phyloP scores from a whole-genome alignment of 2,113 vertebrate species.

The Alethe castanea region DNA sequence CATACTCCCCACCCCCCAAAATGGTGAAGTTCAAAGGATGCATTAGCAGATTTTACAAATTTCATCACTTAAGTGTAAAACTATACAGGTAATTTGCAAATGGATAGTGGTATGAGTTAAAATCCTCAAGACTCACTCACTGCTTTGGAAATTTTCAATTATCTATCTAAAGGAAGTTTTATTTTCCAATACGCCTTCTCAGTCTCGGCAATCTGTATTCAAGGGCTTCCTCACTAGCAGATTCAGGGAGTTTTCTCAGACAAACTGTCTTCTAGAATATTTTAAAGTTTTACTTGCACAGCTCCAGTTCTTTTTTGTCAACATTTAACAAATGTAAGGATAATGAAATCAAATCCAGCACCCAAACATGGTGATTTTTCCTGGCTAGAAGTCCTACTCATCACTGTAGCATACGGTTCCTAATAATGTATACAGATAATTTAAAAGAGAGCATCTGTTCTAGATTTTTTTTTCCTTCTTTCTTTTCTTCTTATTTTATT shows the following conservation, averaged over 20 bases:
- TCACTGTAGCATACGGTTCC: slow-evolving; percentile 7
- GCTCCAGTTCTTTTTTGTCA: not conserved
- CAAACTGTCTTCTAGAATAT: not conserved
- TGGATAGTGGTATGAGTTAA: not conserved
- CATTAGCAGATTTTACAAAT: not conserved
- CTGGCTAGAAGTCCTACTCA: slow-evolving; percentile 2
- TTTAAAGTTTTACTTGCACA: not conserved
- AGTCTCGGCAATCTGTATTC: not conserved
- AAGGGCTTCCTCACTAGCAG: not conserved
- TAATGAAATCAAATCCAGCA: slow-evolving; percentile 37
- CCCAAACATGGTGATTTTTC: slow-evolving; percentile 11
- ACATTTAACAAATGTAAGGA: slow-evolving; percentile 1
- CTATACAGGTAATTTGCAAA: not conserved
- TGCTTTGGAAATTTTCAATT: not conserved
- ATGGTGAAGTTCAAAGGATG: not conserved
- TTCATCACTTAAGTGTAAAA: not conserved
- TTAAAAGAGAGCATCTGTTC: slow-evolving; percentile 38
- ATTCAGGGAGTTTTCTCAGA: not conserved
- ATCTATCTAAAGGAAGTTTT: not conserved
- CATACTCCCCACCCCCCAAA: not conserved
- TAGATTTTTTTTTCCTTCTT: not conserved
- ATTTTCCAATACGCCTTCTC: not conserved
- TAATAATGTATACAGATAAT: slow-evolving; percentile 45
- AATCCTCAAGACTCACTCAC: not conserved
- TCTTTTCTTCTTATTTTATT: no score